Conservation (phyloP, 2,888 invertebrate genomes). For the Zelleria hepariella region DNA sequence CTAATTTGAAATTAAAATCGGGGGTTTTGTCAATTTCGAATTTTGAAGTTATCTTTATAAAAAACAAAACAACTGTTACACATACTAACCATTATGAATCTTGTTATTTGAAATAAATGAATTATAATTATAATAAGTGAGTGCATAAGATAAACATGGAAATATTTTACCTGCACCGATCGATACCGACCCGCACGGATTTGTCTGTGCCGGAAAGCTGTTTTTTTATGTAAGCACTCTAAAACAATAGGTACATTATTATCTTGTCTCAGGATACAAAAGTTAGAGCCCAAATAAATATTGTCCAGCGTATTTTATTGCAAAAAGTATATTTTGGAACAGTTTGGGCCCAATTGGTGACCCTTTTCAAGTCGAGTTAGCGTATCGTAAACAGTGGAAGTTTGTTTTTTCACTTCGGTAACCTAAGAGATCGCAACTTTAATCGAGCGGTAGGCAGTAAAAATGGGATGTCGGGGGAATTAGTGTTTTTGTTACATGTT, state of each 20-base stretch:
- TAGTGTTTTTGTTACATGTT: background rate
- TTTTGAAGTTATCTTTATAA: too few species aligned
- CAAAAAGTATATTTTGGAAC: background rate
- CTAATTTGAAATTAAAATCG: too few species aligned
- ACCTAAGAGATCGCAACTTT: background rate
- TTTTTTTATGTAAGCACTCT: background rate
- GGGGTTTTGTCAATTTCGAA: too few species aligned
- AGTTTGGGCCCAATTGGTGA: background rate
- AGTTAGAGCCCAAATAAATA: background rate
- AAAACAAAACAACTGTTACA: too few species aligned
- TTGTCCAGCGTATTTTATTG: background rate
- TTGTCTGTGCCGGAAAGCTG: too few species aligned
- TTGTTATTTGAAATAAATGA: too few species aligned
- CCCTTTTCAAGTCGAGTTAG: background rate
- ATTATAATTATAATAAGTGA: too few species aligned
- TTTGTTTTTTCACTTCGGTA: background rate
- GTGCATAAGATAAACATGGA: too few species aligned
- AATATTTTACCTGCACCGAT: too few species aligned
- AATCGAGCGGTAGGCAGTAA: background rate
- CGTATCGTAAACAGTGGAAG: background rate
- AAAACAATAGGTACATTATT: background rate
- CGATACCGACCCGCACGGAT: too few species aligned
- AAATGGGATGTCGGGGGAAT: background rate
- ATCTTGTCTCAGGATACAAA: background rate
- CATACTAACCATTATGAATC: too few species aligned